Conservation (phyloP, 2,888 invertebrate genomes). For the Orchestes rusci region DNA sequence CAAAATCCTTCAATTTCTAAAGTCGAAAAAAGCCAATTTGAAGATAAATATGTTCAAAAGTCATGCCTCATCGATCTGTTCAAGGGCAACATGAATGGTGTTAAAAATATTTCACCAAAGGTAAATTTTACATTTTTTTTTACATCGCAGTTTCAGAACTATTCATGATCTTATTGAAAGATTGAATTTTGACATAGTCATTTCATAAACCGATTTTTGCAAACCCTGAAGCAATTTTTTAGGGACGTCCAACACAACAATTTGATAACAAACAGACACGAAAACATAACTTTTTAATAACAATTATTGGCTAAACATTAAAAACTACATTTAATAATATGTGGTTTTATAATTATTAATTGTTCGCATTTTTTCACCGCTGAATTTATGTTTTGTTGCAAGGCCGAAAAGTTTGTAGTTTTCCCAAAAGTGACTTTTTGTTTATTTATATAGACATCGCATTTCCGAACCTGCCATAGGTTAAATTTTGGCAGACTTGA, state of each 20-base stretch:
- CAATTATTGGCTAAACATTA: conserved; percentile 33
- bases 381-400: conserved; percentile 23
- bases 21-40: too few relatives aligned
- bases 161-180: too few relatives aligned
- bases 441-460: conserved; percentile 20
- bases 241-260: conserved; percentile 28
- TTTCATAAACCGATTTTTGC: too few relatives aligned
- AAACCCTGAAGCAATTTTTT: conserved; percentile 20
- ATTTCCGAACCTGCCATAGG: conserved; percentile 5
- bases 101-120: too few relatives aligned
- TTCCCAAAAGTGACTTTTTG: conserved; percentile 41
- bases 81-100: too few relatives aligned
- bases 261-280: conserved; percentile 32
- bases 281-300: conserved; percentile 34
- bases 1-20: too few relatives aligned
- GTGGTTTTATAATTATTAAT: conserved; percentile 36
- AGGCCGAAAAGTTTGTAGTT: conserved; percentile 37
- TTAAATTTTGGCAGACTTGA: conserved; percentile 5
- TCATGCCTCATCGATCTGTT: too few relatives aligned
- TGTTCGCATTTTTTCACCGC: conserved; percentile 25
- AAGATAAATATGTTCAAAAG: too few relatives aligned
- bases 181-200: too few relatives aligned
- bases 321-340: conserved; percentile 32
- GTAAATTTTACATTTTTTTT: too few relatives aligned
- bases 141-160: too few relatives aligned